A percentile compares a stretch with the other conserved stretches of the same genome.
Evolutionary conservation across 30 jellyfish, hydroid and myxozoan species (phyloP).

Genomic region (Mastigias papua): DNA sequence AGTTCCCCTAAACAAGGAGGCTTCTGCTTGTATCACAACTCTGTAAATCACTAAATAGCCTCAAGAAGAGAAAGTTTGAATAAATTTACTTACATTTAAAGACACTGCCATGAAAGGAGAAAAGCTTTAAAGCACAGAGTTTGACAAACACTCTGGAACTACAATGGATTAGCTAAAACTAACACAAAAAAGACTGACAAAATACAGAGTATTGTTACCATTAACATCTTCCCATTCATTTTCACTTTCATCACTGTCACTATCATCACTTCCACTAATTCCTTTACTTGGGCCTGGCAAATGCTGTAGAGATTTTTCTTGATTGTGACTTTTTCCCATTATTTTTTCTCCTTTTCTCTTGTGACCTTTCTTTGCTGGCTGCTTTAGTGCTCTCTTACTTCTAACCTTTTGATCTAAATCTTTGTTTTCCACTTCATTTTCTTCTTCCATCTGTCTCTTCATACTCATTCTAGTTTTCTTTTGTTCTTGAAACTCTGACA

Average conservation of each 20-base stretch:
- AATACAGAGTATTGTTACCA: slow-evolving; percentile 73
- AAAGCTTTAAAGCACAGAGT: too few species aligned
- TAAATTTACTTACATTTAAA: too few species aligned
- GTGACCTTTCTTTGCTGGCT: background rate
- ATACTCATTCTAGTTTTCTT: background rate
- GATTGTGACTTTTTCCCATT: background rate
- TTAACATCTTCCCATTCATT: slow-evolving; percentile 94
- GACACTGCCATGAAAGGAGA: too few species aligned
- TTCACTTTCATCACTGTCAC: slow-evolving; percentile 65
- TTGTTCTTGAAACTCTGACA: background rate
- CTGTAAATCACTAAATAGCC: too few species aligned
- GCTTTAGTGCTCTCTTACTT: background rate
- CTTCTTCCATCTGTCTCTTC: background rate
- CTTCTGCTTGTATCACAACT: too few species aligned
- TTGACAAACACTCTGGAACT: too few species aligned
- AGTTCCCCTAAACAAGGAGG: too few species aligned
- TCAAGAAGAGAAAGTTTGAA: too few species aligned
- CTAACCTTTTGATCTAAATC: background rate
- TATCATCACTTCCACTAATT: background rate
- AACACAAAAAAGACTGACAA: too few species aligned
- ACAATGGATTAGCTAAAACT: too few species aligned
- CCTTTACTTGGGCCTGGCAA: slow-evolving; percentile 24
- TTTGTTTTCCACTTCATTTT: background rate
- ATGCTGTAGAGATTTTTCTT: background rate
- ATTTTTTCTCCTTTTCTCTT: background rate